Base-by-base conservation (phyloP, 2,797 vertebrate species). In the Rachycentron canadum region DNA sequence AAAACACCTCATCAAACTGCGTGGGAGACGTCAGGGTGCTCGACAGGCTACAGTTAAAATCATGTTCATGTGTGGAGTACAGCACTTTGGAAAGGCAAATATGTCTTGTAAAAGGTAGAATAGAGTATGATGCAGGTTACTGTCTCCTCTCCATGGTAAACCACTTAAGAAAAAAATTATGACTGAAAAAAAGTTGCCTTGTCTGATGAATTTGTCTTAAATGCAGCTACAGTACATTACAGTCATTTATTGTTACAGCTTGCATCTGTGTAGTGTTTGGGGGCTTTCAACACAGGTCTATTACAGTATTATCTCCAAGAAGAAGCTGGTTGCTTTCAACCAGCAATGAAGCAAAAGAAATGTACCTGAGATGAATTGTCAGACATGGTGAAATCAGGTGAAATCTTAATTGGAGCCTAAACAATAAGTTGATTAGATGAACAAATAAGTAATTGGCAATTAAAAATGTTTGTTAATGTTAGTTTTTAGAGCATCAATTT, bases 1-100 rank as follows among this genome's bases (percentile, higher is more conserved):
- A 57, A 21, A 55, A 13, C 28, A 23, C 30, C n/a, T 32, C 61
- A 50, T 67, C 59, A 30, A 40, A 36, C 60, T 64, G 50, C 19
- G 16, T 2, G 30, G n/a, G 38, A 53, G 21, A 41, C 1, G 7
- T 25, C 55, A 49, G 36, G 34, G 49, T 12, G 43, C 47, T 17
- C 1, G 26, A 26, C 45, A 70, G 36, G n/a, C 21, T 52, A 26
- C 16, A 34, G 14, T 23, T 70, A 17, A 65, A 50, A 49, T 28
- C 5, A 62, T 23, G 21, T 68, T 43, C 11, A 19, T 14, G 10
- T 14, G 25, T 21, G 17, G 23, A 25, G 17, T 12, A 23, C 23
- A 61, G 11, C 12, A 59, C 6, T 49, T 19, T 57, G 19, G 2
- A n/a, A 25, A 26, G 21, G 38, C 10, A 50, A 60, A 49, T 36